Conservation (phyloP, 2,888 invertebrate genomes). For the Drosophila colorata region DNA sequence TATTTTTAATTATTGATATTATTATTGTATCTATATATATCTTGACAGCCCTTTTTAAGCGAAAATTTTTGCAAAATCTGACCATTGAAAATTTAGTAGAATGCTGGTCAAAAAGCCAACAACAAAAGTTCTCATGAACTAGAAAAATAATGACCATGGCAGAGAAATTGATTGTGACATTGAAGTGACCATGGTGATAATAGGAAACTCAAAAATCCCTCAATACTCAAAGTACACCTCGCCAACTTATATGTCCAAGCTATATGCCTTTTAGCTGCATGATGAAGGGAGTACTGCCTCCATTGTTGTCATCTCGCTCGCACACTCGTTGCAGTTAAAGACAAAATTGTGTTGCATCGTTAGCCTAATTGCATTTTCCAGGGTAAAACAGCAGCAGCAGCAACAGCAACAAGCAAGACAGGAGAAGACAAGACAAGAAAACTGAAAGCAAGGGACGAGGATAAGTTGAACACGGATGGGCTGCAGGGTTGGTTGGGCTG, state of each 20-base stretch:
- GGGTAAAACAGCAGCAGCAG: slow-evolving; percentile 38
- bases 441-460: slow-evolving; percentile 2
- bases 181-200: too few species aligned
- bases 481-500: neutral
- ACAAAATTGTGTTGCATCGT: slow-evolving; percentile 80
- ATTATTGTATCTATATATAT: too few species aligned
- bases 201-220: too few species aligned
- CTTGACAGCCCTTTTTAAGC: too few species aligned
- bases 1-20: too few species aligned
- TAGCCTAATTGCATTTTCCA: slow-evolving; percentile 79
- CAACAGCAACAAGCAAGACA: slow-evolving; percentile 33
- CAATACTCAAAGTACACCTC: slow-evolving; percentile 2
- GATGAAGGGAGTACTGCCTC: neutral
- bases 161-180: too few species aligned
- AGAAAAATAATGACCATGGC: too few species aligned
- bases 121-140: too few species aligned
- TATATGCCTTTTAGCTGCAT: slow-evolving; percentile 5
- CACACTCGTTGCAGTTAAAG: slow-evolving; percentile 62
- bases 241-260: slow-evolving; percentile 2
- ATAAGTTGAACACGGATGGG: neutral
- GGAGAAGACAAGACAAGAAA: slow-evolving; percentile 17
- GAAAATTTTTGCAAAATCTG: too few species aligned
- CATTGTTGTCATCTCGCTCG: slow-evolving; percentile 17
- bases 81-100: too few species aligned
- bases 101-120: too few species aligned